A percentile compares a stretch with the other conserved stretches of the same genome.
These are phyloP conservation scores for Sebastes oblongus DNA, from an alignment of 2,797 vertebrate species.

Conservation along the genomic window DNA sequence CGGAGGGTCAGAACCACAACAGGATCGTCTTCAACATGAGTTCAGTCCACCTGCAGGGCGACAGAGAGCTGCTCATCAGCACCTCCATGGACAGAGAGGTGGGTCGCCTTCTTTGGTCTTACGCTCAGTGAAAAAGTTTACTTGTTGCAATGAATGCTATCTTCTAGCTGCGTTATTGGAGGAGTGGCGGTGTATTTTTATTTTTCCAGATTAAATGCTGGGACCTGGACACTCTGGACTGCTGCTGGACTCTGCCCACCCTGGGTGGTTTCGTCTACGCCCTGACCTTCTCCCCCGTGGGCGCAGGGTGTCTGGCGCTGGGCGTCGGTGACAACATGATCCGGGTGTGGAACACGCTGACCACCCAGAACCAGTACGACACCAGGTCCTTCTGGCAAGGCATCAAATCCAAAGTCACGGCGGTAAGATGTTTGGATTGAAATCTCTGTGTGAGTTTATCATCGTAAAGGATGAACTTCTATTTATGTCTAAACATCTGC, in stretches of 20 bases:
- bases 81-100: slow-evolving; percentile 92
- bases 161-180: rapidly evolving
- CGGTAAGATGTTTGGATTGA: slow-evolving; percentile 79
- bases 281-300: slow-evolving; percentile 92
- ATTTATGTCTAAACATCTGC: not conserved
- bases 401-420: slow-evolving; percentile 95
- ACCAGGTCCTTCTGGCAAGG: slow-evolving; percentile 93
- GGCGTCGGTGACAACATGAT: slow-evolving; percentile 96
- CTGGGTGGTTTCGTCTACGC: slow-evolving; percentile 93
- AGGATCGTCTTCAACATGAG: slow-evolving; percentile 94
- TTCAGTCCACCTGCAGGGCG: slow-evolving; percentile 77
- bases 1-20: slow-evolving; percentile 92
- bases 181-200: rapidly evolving
- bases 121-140: not conserved
- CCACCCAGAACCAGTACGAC: slow-evolving; percentile 89
- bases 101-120: not conserved
- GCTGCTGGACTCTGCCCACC: slow-evolving; percentile 92
- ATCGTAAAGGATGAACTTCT: not conserved
- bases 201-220: slow-evolving; percentile 92
- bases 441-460: not conserved
- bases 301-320: slow-evolving; percentile 88
- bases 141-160: not conserved
- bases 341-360: slow-evolving; percentile 92
- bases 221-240: slow-evolving; percentile 89
- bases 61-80: slow-evolving; percentile 87